Evolutionary conservation across 2,113 vertebrate species (phyloP).

Genomic region (chimpanzee (Pan troglodytes)): NHGRI_mPanTro3-v2.1_pri NC_072410.2:39519001-39519500

Average conservation of each 20-base stretch:
- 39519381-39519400: too few relatives aligned
- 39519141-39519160: not conserved
- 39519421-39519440: not conserved
- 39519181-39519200: not conserved
- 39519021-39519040: not conserved
- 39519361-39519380: not conserved
- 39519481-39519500: not conserved
- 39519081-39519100: not conserved
- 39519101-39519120: not conserved
- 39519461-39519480: not conserved
- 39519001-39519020: accelerated
- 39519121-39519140: not conserved
- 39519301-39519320: not conserved
- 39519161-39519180: not conserved
- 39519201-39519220: not conserved
- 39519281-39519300: not conserved
- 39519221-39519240: not conserved
- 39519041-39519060: not conserved
- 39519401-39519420: not conserved
- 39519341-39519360: not conserved
- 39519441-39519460: not conserved
- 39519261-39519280: not conserved
- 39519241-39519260: not conserved
- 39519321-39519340: not conserved
- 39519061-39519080: not conserved